phyloP scores from a whole-genome alignment of 2,888 invertebrate genomes.

The Ctenicera cuprea region DNA sequence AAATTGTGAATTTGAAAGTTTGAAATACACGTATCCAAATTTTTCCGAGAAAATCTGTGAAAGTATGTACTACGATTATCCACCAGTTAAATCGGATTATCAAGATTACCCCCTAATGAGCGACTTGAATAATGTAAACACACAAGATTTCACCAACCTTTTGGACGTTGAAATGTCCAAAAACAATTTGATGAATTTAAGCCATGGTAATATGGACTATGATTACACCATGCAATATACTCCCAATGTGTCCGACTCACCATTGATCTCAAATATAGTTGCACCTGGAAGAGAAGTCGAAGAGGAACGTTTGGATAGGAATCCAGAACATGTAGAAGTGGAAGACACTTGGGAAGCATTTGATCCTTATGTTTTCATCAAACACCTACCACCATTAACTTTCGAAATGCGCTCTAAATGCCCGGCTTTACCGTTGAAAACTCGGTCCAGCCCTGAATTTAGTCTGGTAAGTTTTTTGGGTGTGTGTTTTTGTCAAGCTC shows the following conservation, averaged over 20 bases:
- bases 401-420: constrained; percentile 83
- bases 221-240: constrained; percentile 61
- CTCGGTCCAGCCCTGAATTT: constrained; percentile 93
- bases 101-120: constrained; percentile 69
- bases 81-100: constrained; percentile 67
- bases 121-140: constrained; percentile 69
- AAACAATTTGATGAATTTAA: constrained; percentile 64
- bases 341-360: constrained; percentile 85
- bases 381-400: constrained; percentile 89
- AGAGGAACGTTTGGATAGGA: constrained; percentile 67
- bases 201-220: constrained; percentile 65
- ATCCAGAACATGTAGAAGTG: constrained; percentile 70
- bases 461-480: constrained; percentile 82
- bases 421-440: constrained; percentile 93
- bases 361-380: constrained; percentile 94
- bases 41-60: constrained; percentile 69
- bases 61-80: constrained; percentile 70
- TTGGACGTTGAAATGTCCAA: constrained; percentile 74
- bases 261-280: constrained; percentile 66
- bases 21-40: constrained; percentile 64
- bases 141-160: constrained; percentile 74
- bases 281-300: constrained; percentile 59
- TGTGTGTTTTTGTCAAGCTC: neutral
- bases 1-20: constrained; percentile 62
- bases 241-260: constrained; percentile 46